A percentile compares a stretch with the other conserved stretches of the same genome.
phyloP scores from a whole-genome alignment of 2,888 invertebrate species.

The Drosophila quinaria region DNA sequence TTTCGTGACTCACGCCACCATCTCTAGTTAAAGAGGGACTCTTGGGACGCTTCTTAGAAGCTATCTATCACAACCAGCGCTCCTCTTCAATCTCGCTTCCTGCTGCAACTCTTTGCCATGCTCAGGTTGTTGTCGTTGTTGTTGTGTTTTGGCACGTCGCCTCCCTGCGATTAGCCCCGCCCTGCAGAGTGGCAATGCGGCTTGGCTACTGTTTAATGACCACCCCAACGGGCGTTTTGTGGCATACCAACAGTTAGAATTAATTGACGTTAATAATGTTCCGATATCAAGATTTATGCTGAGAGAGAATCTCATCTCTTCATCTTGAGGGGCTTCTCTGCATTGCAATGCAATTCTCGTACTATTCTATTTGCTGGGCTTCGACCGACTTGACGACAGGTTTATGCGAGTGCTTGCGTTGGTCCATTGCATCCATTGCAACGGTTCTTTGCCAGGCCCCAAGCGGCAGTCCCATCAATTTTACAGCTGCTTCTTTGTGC shows the following conservation, averaged over 20 bases:
- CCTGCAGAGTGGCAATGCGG: conserved; percentile 21
- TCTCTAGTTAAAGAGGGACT: not conserved
- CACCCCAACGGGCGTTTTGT: conserved; percentile 55
- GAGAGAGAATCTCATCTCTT: conserved; percentile 21
- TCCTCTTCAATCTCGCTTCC: conserved; percentile 44
- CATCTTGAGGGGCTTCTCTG: conserved; percentile 30
- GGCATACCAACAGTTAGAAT: conserved; percentile 74
- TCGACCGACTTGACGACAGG: conserved; percentile 42
- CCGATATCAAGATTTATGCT: conserved; percentile 75
- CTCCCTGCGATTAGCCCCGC: conserved; percentile 36
- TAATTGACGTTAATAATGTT: conserved; percentile 80
- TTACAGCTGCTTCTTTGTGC: conserved; percentile 65
- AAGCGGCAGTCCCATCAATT: conserved; percentile 42
- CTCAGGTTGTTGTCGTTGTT: conserved; percentile 4
- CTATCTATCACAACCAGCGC: conserved; percentile 38
- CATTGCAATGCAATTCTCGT: conserved; percentile 1
- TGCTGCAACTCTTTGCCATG: not conserved
- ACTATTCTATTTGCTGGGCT: conserved; percentile 47
- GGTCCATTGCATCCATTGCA: conserved; percentile 48
- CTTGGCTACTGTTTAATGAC: conserved; percentile 66
- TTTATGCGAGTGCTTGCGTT: conserved; percentile 40
- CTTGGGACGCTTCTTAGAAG: conserved; percentile 11
- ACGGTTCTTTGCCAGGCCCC: conserved; percentile 49
- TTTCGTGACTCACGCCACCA: conserved; percentile 2
- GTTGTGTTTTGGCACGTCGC: conserved; percentile 2